Evolutionary conservation across 2,888 invertebrate species (phyloP).

Genomic region (Sinotaia quadrata): DNA sequence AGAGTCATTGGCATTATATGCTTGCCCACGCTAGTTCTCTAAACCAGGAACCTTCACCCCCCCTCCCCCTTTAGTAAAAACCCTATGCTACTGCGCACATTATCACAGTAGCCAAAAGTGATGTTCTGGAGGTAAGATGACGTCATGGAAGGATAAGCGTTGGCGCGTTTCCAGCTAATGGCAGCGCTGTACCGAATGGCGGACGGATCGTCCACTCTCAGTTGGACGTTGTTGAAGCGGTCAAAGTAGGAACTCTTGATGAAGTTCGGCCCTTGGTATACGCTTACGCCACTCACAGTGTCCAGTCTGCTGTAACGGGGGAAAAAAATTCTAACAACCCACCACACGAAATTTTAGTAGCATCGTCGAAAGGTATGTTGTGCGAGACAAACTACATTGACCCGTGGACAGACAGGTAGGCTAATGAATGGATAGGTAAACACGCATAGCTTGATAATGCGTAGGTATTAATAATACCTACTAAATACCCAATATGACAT

Average conservation of each 20-base stretch:
- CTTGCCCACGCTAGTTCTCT: too few relatives aligned
- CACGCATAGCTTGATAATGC: too few relatives aligned
- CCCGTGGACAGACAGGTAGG: too few relatives aligned
- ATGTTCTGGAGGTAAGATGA: slow-evolving; percentile 12
- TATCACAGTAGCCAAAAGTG: slow-evolving; percentile 24
- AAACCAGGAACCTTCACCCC: too few relatives aligned
- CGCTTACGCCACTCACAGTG: neutral
- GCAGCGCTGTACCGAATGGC: neutral
- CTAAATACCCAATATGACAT: neutral
- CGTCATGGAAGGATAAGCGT: slow-evolving; percentile 7
- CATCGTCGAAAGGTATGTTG: too few relatives aligned
- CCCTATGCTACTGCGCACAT: neutral
- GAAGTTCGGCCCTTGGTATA: slow-evolving; percentile 23
- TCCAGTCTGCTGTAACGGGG: neutral
- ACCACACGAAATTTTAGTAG: too few relatives aligned
- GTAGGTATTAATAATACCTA: too few relatives aligned
- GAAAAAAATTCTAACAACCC: too few relatives aligned
- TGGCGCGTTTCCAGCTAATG: slow-evolving; percentile 19
- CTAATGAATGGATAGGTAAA: too few relatives aligned
- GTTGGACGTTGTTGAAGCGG: neutral
- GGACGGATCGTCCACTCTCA: neutral
- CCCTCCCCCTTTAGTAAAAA: too few relatives aligned
- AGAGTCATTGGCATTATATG: too few relatives aligned
- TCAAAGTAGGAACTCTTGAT: slow-evolving; percentile 14
- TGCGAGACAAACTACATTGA: too few relatives aligned